phyloP scores from a whole-genome alignment of 2,888 invertebrate genomes.

The Andrena chrysosceles region DNA sequence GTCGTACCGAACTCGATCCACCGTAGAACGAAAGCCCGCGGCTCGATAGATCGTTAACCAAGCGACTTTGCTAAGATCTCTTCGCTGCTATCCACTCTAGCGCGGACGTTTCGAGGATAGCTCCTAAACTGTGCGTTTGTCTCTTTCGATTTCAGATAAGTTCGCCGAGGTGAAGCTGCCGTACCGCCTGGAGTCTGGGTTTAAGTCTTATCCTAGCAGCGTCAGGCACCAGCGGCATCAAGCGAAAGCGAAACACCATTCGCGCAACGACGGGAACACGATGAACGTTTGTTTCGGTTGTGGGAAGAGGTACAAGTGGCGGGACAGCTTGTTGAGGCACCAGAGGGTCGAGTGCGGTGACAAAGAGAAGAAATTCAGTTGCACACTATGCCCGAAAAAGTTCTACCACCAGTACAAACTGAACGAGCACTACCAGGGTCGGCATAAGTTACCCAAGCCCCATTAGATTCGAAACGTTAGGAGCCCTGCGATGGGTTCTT shows the following conservation, averaged over 20 bases:
- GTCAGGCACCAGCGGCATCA: slow-evolving; percentile 1
- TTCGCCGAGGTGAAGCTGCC: slow-evolving; percentile 42
- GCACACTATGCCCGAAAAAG: slow-evolving; percentile 79
- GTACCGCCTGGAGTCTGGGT: slow-evolving; percentile 26
- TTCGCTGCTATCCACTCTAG: slow-evolving; percentile 7
- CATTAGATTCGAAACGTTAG: slow-evolving; percentile 1
- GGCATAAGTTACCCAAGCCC: slow-evolving; percentile 55
- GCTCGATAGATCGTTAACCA: neutral
- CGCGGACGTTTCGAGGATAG: neutral
- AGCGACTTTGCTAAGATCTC: neutral
- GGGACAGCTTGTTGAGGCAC: slow-evolving; percentile 71
- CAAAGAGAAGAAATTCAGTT: slow-evolving; percentile 83
- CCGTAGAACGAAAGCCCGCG: too few relatives aligned
- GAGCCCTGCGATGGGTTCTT: neutral
- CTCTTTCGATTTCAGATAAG: slow-evolving; percentile 60
- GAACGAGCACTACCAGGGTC: slow-evolving; percentile 63
- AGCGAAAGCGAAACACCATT: slow-evolving; percentile 13
- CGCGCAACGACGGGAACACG: slow-evolving; percentile 12
- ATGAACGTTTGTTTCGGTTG: slow-evolving; percentile 66
- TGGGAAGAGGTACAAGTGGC: slow-evolving; percentile 72
- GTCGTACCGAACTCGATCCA: too few relatives aligned
- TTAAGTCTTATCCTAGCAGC: slow-evolving; percentile 5
- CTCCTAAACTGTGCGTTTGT: slow-evolving; percentile 34
- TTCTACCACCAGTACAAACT: slow-evolving; percentile 77
- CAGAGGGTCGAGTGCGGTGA: slow-evolving; percentile 79